Evolutionary conservation across 2,888 invertebrate species (phyloP).

Genomic region (Halictus quadricinctus): DNA sequence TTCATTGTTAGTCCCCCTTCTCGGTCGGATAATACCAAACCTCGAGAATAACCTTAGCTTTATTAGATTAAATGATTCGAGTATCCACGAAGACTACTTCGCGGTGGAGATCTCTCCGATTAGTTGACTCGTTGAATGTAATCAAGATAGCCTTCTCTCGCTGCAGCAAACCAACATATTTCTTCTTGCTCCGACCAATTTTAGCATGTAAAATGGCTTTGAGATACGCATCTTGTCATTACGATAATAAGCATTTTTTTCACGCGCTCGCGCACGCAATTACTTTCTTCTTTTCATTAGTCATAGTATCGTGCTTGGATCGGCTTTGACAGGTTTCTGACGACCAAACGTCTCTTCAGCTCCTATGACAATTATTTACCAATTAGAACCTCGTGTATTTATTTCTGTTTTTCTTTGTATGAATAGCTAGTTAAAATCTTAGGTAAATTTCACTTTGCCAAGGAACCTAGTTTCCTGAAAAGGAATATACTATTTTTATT

Average conservation of each 20-base stretch:
- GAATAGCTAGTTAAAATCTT: background rate
- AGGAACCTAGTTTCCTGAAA: background rate
- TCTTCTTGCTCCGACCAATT: constrained; percentile 46
- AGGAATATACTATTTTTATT: background rate
- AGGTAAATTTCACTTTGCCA: background rate
- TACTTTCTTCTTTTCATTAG: constrained; percentile 19
- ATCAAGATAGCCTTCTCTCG: constrained; percentile 54
- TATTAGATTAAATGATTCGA: constrained; percentile 38
- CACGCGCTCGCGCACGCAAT: constrained; percentile 3
- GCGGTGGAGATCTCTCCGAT: constrained; percentile 45
- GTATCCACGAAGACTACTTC: constrained; percentile 33
- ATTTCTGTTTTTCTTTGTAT: background rate
- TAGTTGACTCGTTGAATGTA: constrained; percentile 51
- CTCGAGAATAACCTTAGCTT: constrained; percentile 12
- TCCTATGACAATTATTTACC: background rate
- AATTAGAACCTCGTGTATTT: background rate
- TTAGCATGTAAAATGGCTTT: constrained; percentile 25
- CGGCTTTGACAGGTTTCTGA: background rate
- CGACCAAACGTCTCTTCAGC: background rate
- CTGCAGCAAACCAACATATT: constrained; percentile 39
- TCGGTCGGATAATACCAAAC: background rate
- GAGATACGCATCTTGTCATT: constrained; percentile 42
- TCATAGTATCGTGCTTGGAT: background rate
- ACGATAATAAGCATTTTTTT: constrained; percentile 30
- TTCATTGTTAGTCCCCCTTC: background rate